phyloP scores from a whole-genome alignment of 92 coral and sea anemone species.

The Micromussa lordhowensis region DNA sequence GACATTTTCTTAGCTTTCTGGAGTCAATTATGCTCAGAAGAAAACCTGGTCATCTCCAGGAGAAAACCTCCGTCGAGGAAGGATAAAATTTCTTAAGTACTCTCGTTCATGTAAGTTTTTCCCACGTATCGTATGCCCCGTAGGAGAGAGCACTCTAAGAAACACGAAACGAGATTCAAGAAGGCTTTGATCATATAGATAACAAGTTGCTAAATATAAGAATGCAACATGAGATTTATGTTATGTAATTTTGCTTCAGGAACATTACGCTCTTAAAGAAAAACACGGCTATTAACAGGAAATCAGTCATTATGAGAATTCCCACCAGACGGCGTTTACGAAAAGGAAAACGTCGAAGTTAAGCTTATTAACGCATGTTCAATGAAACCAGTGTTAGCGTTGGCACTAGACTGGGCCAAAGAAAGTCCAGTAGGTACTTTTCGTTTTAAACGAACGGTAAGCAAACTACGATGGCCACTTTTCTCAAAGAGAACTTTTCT shows the following conservation, averaged over 20 bases:
- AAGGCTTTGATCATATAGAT: background rate
- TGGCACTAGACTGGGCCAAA: background rate
- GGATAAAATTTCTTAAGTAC: too few relatives aligned
- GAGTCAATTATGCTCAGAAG: background rate
- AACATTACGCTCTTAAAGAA: background rate
- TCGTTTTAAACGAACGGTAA: background rate
- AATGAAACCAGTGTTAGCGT: background rate
- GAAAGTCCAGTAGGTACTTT: background rate
- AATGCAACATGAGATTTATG: background rate
- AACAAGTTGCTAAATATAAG: background rate
- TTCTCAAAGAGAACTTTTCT: background rate
- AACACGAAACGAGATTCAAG: background rate
- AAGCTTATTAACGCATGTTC: background rate
- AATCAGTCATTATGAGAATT: background rate
- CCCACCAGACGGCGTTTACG: background rate
- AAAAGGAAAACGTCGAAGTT: background rate
- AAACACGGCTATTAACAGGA: background rate
- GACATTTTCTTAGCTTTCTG: background rate
- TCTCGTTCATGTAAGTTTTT: background rate
- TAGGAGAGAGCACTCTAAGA: background rate
- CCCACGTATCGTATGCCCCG: background rate
- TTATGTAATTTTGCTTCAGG: background rate
- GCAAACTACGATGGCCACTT: background rate
- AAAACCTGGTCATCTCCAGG: background rate
- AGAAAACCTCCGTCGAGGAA: background rate